These are phyloP conservation scores for Ophthalmotilapia sp. DNA, from an alignment of 2,113 vertebrate genomes.

Conservation along the genomic window DNA sequence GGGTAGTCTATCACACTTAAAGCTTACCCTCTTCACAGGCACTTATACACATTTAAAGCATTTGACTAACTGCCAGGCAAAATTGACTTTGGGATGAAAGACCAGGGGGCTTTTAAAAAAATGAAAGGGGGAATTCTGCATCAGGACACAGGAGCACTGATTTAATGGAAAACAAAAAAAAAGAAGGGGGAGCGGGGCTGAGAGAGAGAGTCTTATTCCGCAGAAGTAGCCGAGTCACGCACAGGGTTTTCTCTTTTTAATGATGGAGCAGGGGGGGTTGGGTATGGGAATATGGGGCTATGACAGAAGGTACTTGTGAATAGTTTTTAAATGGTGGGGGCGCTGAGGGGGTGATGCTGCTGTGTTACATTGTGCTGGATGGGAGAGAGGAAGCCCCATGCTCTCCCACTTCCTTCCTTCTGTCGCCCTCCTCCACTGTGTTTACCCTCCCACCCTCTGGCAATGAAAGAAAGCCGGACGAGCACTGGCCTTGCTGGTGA, in stretches of 20 bases:
- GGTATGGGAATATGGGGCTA: not conserved
- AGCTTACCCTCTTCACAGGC: constrained; percentile 38
- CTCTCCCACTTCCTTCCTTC: constrained; percentile 9
- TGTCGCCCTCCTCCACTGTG: not conserved
- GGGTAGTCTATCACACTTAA: constrained; percentile 44
- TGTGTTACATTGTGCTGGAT: constrained; percentile 2
- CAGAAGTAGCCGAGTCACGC: constrained; percentile 13
- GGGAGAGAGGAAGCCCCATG: constrained; percentile 22
- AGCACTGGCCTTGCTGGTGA: constrained; percentile 51
- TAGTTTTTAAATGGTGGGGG: constrained; percentile 1
- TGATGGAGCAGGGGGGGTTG: not conserved
- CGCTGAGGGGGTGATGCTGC: not conserved
- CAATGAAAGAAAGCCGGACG: constrained; percentile 17
- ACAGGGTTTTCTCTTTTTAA: constrained; percentile 38
- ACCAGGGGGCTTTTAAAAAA: constrained; percentile 50
- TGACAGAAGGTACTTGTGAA: constrained; percentile 25
- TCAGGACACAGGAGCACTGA: constrained; percentile 38
- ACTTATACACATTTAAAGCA: constrained; percentile 63
- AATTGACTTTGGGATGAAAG: constrained; percentile 54
- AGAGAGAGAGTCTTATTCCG: not conserved
- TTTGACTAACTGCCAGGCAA: constrained; percentile 52
- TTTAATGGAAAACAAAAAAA: constrained; percentile 40
- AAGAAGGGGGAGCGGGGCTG: not conserved
- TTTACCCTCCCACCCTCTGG: not conserved
- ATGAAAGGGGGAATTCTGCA: constrained; percentile 47